phyloP scores from a whole-genome alignment of 2,888 invertebrate genomes.

The Thymelicus acteon region DNA sequence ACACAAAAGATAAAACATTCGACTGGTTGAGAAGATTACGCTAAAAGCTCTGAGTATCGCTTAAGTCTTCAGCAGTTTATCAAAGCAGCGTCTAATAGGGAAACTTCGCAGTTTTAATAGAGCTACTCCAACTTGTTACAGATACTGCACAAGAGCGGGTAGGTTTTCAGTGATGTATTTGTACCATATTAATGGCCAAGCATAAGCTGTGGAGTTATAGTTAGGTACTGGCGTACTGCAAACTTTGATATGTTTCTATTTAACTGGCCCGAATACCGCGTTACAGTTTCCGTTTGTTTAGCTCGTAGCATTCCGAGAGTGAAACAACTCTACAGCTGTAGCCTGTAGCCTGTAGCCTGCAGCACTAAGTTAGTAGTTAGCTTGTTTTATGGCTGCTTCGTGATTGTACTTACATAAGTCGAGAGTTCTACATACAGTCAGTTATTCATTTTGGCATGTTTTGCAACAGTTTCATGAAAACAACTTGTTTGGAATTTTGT shows the following conservation, averaged over 20 bases:
- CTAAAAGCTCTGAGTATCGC: slow-evolving; percentile 25
- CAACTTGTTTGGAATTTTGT: too few species aligned
- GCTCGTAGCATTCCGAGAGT: slow-evolving; percentile 23
- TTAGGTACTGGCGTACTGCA: background rate
- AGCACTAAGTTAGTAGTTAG: slow-evolving; percentile 12
- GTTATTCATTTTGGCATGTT: too few species aligned
- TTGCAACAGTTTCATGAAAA: too few species aligned
- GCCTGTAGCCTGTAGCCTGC: background rate
- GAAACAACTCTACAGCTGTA: slow-evolving; percentile 3
- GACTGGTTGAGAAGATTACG: slow-evolving; percentile 25
- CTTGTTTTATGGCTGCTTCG: background rate
- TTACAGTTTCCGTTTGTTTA: slow-evolving; percentile 26
- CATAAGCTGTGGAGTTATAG: slow-evolving; percentile 3
- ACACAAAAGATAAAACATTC: slow-evolving; percentile 18
- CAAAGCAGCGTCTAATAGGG: slow-evolving; percentile 26
- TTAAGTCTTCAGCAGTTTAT: slow-evolving; percentile 30
- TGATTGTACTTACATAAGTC: slow-evolving; percentile 10
- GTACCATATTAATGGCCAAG: slow-evolving; percentile 15
- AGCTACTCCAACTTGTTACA: slow-evolving; percentile 15
- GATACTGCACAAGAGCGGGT: slow-evolving; percentile 17
- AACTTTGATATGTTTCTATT: slow-evolving; percentile 24
- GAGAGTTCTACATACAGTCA: too few species aligned
- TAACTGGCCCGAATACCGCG: slow-evolving; percentile 20
- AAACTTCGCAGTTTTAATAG: slow-evolving; percentile 32
- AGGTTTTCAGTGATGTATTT: slow-evolving; percentile 16